Evolutionary conservation across 2,113 vertebrate species (phyloP).

Genomic region (Ailuropoda melanoleuca): DNA sequence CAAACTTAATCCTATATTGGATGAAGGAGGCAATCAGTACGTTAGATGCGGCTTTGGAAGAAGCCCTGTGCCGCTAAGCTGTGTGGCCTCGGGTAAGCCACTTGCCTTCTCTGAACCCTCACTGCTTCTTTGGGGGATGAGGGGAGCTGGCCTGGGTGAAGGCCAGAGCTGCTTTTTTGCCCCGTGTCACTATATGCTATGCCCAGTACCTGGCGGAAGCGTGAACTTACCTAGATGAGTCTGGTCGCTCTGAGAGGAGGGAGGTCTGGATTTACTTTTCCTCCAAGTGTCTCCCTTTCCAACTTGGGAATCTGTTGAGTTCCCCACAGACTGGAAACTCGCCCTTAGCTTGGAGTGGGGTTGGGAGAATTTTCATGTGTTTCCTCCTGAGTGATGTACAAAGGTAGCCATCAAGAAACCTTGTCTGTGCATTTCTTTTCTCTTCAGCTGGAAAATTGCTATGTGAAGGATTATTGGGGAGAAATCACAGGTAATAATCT

Average conservation of each 20-base stretch:
- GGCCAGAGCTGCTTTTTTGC: not conserved
- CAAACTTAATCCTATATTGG: not conserved
- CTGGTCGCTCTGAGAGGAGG: not conserved
- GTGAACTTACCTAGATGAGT: not conserved
- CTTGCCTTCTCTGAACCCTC: not conserved
- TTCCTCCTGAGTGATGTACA: not conserved
- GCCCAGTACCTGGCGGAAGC: rapidly evolving
- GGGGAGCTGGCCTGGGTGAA: not conserved
- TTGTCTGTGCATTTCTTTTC: not conserved
- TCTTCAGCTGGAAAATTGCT: not conserved
- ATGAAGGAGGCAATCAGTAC: not conserved
- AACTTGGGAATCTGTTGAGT: not conserved
- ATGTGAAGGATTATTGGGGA: constrained; percentile 44
- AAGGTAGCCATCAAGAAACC: not conserved
- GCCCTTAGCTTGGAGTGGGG: not conserved
- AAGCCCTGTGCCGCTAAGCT: not conserved
- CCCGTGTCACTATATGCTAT: not conserved
- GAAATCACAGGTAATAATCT: constrained; percentile 9
- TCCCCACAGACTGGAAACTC: constrained; percentile 25
- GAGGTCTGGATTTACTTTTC: not conserved
- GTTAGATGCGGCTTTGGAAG: not conserved
- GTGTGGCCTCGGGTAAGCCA: rapidly evolving
- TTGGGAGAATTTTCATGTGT: not conserved
- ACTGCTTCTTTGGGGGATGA: not conserved
- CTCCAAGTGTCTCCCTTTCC: not conserved